Base-by-base conservation (phyloP, 2,888 invertebrate species). In the Tillus elongatus region DNA sequence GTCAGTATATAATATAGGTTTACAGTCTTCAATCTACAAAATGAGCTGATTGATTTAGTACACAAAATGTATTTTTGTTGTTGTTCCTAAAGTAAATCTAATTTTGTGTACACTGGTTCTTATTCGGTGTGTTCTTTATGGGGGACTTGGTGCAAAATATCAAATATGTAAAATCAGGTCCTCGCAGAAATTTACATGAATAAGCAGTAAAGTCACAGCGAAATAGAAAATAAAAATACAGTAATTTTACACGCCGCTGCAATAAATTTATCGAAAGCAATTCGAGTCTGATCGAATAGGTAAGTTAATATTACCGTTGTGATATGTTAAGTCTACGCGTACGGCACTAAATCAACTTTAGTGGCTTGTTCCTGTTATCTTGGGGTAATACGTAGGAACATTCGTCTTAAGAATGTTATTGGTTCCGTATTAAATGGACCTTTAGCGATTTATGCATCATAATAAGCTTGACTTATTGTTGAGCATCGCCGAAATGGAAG, bases 371-470 rank as follows among this genome's bases (percentile, higher is more conserved):
- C 49, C 52, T 51, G 55, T 57, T 58, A 58, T 59, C 57, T 56
- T 41, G 29, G 46, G 47, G 55, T 54, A 58, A 58, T 60, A 54
- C 51, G 43, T 42, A 47, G 32, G 51, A 51, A 53, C 57, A 58
- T 60, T 53, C 52, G 52, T 56, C 57, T 57, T 52, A 51, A 52
- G 52, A 53, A 54, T 52, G 54, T 58, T 58, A 60, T 58, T 55
- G 56, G 57, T 54, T 52, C 46, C 51, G 42, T 52, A 51, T 56
- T 48, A 56, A 56, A 58, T 56, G 56, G 55, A 53, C 57, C 51
- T 47, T 37, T 33, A 43, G 49, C 46, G 51, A 57, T 57, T 58
- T 54, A 54, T 56, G 55, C 49, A 50, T 47, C 40, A 44, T 53
- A 56, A 53, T 56, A 54, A 52, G 53, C 50, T 42, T 44, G 30